Base-by-base conservation (phyloP, 1,140 invertebrate genomes). In the Drosophila ogumai region DNA sequence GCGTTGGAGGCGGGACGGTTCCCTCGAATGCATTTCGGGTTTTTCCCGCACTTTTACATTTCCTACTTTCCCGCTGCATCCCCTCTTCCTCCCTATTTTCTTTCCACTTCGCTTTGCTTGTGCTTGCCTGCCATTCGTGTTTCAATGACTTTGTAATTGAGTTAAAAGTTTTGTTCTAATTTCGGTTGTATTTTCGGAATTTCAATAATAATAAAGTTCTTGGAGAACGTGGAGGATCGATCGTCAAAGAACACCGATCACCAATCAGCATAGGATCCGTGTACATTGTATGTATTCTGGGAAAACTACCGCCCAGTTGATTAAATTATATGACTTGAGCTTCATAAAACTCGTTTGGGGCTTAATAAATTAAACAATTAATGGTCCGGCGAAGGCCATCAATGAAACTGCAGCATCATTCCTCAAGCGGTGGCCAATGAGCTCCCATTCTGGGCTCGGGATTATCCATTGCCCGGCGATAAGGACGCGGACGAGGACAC, bases 281-380 rank as follows among this genome's bases (percentile, higher is more conserved):
- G 2, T 15, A 17, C 4, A 19, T 6, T 2, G 9, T 36, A 15
- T 1, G n/a, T 31, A 31, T 49, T 12, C 41, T 9, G 8, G 12
- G 6, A 15, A 36, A 41, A 58, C 36, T 43, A 72, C 44, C 36
- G 10, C 12, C 28, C 38, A 58, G 54, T 49, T 60, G 55, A 50
- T 49, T 59, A 38, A 74, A 52, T 65, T 36, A 61, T 61, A 63
- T 54, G 65, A 66, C 65, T 71, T 75, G 73, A 58, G 73, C 50
- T 79, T 79, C 46, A 63, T 82, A 57, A 81, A 79, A 58, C 54
- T 74, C 56, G 55, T 67, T 79, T 52, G 64, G 47, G 58, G 59
- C 36, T 69, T 78, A 78, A 85, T 85, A 85, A 86, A 86, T 86
- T 81, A 64, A 85, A 81, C 75, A 86, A 86, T 79, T 85, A 86